These are phyloP conservation scores for Artemisiospiza belli DNA, from an alignment of 2,113 vertebrate genomes.

Conservation along the genomic window DNA sequence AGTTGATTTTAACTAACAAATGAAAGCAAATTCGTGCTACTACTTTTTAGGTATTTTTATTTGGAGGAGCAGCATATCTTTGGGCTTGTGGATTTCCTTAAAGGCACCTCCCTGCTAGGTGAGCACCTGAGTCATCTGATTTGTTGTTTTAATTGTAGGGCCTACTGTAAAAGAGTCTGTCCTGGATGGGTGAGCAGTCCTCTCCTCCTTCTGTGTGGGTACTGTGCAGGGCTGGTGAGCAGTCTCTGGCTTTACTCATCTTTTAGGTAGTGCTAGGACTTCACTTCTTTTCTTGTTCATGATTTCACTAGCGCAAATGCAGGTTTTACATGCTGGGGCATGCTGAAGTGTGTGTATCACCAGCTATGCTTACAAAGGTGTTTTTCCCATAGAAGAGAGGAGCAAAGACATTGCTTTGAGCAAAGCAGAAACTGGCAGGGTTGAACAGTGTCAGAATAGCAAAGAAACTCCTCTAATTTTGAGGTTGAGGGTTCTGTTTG, in stretches of 20 bases:
- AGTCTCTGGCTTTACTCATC: not conserved
- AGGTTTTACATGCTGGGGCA: not conserved
- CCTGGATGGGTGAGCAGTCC: not conserved
- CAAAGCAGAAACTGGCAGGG: not conserved
- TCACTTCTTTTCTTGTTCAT: not conserved
- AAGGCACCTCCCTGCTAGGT: not conserved
- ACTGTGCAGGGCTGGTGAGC: not conserved
- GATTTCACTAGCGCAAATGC: not conserved
- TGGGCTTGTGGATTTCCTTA: not conserved
- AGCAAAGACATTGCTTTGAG: not conserved
- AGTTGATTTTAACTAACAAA: not conserved
- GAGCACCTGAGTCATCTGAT: not conserved
- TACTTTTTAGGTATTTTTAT: not conserved
- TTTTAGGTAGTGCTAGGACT: not conserved
- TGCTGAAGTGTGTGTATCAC: not conserved
- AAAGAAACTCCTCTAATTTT: not conserved
- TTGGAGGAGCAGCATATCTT: not conserved
- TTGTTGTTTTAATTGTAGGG: not conserved
- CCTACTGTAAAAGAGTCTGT: not conserved
- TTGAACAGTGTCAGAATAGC: not conserved
- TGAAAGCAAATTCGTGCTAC: not conserved
- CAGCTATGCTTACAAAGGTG: not conserved
- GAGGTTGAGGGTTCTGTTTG: not conserved
- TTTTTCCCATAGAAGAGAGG: not conserved
- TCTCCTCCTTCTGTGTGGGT: not conserved